Base-by-base conservation (phyloP, 2,888 invertebrate genomes). In the Schizotus pectinicornis region DNA sequence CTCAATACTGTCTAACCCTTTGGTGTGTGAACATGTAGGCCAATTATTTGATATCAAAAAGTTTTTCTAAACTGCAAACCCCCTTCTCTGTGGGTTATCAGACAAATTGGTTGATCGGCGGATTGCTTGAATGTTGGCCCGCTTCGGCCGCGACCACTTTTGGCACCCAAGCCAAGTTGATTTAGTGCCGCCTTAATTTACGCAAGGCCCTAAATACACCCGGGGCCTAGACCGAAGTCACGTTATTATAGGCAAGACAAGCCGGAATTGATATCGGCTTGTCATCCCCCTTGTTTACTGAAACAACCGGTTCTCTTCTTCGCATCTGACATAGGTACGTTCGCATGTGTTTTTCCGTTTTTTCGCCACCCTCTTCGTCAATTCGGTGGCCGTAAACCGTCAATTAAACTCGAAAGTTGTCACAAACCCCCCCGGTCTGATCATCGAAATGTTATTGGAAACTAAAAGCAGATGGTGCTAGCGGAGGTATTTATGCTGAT, bases 241-340 rank as follows among this genome's bases (percentile, higher is more conserved):
- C 7, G 42, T 42, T 42, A 42, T 42, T 42, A 42, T 9, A 42
- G 31, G 31, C 42, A 42, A 42, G 31, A 14, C n/a, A 42, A 42
- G 8, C 42, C 32, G 13, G 42, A 8, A 42, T n/a, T 42, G 31
- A 42, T 42, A 42, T 42, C 42, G 32, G 31, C 12, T 7, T 42
- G 42, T 42, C 9, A 7, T 32, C 22, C 31, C 31, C 22, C 11
- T 42, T 7, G 31, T 6, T 12, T 42, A 12, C 32, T 42, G 7
- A 31, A 7, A 12, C 31, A 7, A 7, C 32, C 11, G 7, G 7
- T 5, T 7, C 7, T 42, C n/a, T 6, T 9, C 11, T 36, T 6
- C 2, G 6, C 11, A 9, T 36, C 11, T 36, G n/a, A 9, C 6
- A 36, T 36, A 11, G n/a, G n/a, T 6, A 30, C 12, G 22, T 42